These are phyloP conservation scores for Temnothorax curvispinosus DNA, from an alignment of 1,140 invertebrate species.

Conservation along the genomic window DNA sequence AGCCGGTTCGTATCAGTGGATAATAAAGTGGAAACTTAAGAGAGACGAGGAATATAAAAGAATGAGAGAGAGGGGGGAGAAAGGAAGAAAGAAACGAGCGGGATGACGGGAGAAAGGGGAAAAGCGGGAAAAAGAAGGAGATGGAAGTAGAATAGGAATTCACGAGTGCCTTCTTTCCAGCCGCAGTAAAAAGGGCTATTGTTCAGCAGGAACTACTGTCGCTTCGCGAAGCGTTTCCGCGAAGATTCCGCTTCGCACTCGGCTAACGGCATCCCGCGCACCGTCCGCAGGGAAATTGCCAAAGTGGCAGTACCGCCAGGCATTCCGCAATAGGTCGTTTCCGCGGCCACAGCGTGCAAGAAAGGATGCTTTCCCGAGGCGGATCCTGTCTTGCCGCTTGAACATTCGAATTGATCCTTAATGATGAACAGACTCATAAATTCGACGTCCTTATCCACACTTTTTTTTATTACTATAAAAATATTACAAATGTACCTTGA, in stretches of 20 bases:
- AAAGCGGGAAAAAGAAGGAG: slow-evolving; percentile 1
- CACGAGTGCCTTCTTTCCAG: slow-evolving; percentile 21
- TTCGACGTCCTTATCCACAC: neutral
- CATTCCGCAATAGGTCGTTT: slow-evolving; percentile 43
- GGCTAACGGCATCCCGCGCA: slow-evolving; percentile 71
- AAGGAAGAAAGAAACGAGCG: neutral
- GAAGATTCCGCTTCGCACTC: slow-evolving; percentile 75
- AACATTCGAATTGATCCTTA: neutral
- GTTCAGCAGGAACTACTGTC: slow-evolving; percentile 71
- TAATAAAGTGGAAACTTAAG: slow-evolving; percentile 33
- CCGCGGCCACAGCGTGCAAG: neutral
- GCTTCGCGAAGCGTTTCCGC: slow-evolving; percentile 71
- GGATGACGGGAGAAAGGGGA: neutral
- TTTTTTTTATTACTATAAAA: neutral
- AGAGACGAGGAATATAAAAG: neutral
- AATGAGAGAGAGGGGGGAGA: neutral
- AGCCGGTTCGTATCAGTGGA: neutral
- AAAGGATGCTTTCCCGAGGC: slow-evolving; percentile 14
- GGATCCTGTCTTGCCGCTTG: neutral
- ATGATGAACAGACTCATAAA: neutral
- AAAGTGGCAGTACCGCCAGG: slow-evolving; percentile 43
- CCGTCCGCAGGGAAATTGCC: slow-evolving; percentile 70
- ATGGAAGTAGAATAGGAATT: slow-evolving; percentile 40
- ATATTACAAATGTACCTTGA: neutral
- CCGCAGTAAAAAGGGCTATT: slow-evolving; percentile 71